Evolutionary conservation across 1,140 invertebrate genomes (phyloP), one percentile per base, ranked within the genome.

Genomic region (Pogonomyrmex californicus): DNA sequence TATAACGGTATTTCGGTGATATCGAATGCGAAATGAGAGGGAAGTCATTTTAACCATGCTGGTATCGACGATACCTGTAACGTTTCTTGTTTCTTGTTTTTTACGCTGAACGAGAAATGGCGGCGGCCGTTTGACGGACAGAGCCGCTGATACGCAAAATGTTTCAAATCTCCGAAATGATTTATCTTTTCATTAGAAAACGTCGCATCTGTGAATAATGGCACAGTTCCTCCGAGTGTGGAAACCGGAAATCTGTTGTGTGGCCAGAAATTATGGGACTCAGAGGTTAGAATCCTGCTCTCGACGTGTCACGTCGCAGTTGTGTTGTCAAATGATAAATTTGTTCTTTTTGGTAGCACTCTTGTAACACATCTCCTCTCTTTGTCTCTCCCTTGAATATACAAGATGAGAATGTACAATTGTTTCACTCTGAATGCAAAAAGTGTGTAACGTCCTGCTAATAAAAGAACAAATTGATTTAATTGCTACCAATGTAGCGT

Each of bases 211-310:
- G 17, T 30, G 1, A 83, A 49, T 36, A 23, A 90, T 90, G 89
- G 62, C 86, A 54, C 88, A 88, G 33, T 62, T 88, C 6, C 23
- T 38, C 70, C 89, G 89, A 75, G 4, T 87, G 17, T 87, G 85
- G 33, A 91, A 88, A 73, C 38, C n/a, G 7, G 83, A 92, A 17
- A 30, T 91, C n/a, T 73, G 71, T 68, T 41, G 60, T 36, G 12
- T 89, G 41, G 60, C 85, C 75, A 76, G 89, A 66, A 49, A 71
- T 77, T 91, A 87, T 9, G 79, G 87, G 36, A 89, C 62, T 33
- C 77, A 86, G 49, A 92, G 92, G 92, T 93, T 88, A 91, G 91
- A 75, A 51, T 68, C 2, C 54, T 4, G n/a, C 44, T 17, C 12
- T 30, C 1, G 3, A 41, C n/a, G 12, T 0, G 17, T 41, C 44